Percentiles rank a stretch among this genome's conserved stretches.
phyloP scores from a whole-genome alignment of 37 sponge, comb jelly and placozoan species.

The Halisarca cf. caerulea region DNA sequence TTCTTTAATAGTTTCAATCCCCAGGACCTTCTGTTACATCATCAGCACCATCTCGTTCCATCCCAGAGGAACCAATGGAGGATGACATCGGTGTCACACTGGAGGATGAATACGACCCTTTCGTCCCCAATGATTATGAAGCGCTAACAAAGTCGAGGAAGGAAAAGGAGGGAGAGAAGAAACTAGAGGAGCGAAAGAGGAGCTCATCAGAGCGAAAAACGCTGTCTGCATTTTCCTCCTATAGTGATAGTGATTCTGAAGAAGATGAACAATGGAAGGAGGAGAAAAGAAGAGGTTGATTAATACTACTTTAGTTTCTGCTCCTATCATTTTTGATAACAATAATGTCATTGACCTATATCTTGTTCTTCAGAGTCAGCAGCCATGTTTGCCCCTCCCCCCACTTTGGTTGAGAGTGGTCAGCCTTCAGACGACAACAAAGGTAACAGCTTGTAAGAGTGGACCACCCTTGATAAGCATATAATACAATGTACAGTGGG shows the following conservation, averaged over 20 bases:
- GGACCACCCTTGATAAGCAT: too few species aligned
- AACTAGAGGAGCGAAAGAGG: neutral
- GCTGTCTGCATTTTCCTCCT: neutral
- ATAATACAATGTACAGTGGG: too few species aligned
- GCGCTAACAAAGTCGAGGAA: conserved; percentile 25
- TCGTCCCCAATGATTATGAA: conserved; percentile 92
- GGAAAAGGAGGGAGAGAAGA: conserved; percentile 35
- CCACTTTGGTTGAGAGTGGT: neutral
- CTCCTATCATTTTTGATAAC: too few species aligned
- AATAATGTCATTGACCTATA: too few species aligned
- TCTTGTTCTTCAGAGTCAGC: conserved; percentile 2
- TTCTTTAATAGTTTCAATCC: neutral
- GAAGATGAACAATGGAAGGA: conserved; percentile 32
- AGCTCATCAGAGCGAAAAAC: neutral
- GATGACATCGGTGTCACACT: conserved; percentile 61
- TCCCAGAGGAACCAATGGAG: conserved; percentile 35
- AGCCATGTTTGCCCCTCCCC: conserved; percentile 22
- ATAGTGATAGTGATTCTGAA: conserved; percentile 26
- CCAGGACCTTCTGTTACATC: neutral
- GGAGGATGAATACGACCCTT: conserved; percentile 92
- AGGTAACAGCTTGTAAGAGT: too few species aligned
- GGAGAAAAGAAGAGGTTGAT: conserved; percentile 30
- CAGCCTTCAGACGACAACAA: neutral
- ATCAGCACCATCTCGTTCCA: neutral
- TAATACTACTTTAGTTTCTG: too few species aligned